Percentiles rank a stretch among this genome's conserved stretches.
phyloP scores from a whole-genome alignment of 2,797 vertebrate genomes.

The Neostethus bicornis region DNA sequence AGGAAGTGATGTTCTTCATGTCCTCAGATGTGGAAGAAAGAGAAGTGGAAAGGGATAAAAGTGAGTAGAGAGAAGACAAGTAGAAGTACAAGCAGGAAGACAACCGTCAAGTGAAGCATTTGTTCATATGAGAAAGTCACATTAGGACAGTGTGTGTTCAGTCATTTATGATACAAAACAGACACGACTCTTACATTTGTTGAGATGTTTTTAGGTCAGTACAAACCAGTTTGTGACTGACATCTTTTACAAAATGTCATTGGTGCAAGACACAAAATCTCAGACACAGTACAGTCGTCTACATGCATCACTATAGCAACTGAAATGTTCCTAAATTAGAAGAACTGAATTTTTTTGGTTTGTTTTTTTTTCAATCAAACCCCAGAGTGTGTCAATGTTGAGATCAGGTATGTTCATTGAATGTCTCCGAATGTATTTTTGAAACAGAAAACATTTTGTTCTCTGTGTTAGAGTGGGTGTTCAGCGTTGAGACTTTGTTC shows the following conservation, averaged over 20 bases:
- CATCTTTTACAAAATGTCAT: conserved; percentile 35
- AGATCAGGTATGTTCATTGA: conserved; percentile 22
- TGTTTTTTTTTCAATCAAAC: conserved; percentile 53
- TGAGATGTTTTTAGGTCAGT: conserved; percentile 23
- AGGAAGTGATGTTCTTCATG: conserved; percentile 30
- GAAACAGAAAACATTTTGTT: conserved; percentile 28
- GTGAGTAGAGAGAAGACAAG: conserved; percentile 18
- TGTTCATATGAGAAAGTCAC: conserved; percentile 27
- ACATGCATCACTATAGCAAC: conserved; percentile 77
- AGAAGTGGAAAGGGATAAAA: conserved; percentile 17
- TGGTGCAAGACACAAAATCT: conserved; percentile 58
- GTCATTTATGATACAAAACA: conserved; percentile 10
- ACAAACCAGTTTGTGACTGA: conserved; percentile 25
- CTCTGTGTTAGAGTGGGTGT: conserved; percentile 26
- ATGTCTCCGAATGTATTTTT: conserved; percentile 13
- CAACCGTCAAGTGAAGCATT: conserved; percentile 43
- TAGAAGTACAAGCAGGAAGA: conserved; percentile 8
- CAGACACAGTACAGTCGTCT: conserved; percentile 67
- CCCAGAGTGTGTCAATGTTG: conserved; percentile 20
- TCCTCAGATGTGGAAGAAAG: conserved; percentile 39
- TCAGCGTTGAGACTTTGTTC: conserved; percentile 8
- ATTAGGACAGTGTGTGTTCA: conserved; percentile 2
- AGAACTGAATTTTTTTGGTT: conserved; percentile 46
- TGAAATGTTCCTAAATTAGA: conserved; percentile 63
- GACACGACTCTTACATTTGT: conserved; percentile 10